Conservation (phyloP, 2,113 vertebrate genomes). For the Brachionichthys hirsutus region DNA sequence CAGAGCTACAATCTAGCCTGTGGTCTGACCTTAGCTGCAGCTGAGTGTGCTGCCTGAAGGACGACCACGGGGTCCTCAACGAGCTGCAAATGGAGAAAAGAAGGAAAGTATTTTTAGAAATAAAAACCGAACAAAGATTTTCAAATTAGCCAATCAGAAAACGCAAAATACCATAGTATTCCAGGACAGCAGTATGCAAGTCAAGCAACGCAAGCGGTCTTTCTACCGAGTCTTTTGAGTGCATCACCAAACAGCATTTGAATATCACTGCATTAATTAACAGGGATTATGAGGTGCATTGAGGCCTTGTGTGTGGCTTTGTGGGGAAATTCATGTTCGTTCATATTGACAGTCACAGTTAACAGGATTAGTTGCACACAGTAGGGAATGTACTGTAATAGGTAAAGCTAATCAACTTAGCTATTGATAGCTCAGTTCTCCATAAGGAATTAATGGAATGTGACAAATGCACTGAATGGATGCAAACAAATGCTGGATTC, state of each 20-base stretch:
- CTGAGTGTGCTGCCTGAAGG: constrained; percentile 74
- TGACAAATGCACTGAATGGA: not conserved
- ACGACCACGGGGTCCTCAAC: constrained; percentile 76
- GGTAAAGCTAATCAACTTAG: constrained; percentile 3
- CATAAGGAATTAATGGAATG: not conserved
- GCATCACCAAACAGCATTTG: not conserved
- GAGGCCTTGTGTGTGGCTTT: constrained; percentile 3
- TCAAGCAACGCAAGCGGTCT: too few relatives aligned
- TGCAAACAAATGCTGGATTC: not conserved
- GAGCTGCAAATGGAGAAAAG: constrained; percentile 66
- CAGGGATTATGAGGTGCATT: constrained; percentile 22
- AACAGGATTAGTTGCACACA: constrained; percentile 20
- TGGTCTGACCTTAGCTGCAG: constrained; percentile 79
- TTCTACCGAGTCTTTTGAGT: too few relatives aligned
- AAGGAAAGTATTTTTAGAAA: constrained; percentile 5
- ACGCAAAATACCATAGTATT: too few relatives aligned
- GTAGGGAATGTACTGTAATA: constrained; percentile 4
- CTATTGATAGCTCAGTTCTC: not conserved
- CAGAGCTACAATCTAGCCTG: constrained; percentile 27
- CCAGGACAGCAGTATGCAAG: too few relatives aligned
- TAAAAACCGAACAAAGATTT: not conserved
- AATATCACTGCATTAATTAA: constrained; percentile 26
- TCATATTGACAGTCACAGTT: constrained; percentile 27
- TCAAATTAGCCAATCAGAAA: too few relatives aligned
- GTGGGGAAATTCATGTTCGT: constrained; percentile 1